A percentile compares a stretch with the other conserved stretches of the same genome.
phyloP scores from a whole-genome alignment of 2,113 vertebrate genomes.

The Trogon surrucura region DNA sequence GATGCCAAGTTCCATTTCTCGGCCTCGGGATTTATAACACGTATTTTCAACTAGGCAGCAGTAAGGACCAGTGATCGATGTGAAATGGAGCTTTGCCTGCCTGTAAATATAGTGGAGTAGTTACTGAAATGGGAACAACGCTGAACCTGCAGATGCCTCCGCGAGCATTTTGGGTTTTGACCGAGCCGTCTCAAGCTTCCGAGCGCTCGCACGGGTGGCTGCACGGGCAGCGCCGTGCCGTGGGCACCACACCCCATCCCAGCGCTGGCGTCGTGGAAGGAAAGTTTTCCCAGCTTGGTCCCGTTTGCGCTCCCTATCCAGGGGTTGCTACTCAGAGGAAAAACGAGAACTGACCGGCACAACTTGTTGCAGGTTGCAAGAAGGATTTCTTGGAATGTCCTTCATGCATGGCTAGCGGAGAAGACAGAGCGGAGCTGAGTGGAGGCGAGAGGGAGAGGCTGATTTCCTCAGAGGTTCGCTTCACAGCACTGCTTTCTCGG shows the following conservation, averaged over 20 bases:
- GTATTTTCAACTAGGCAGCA: neutral
- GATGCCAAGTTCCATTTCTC: neutral
- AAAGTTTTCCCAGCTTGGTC: neutral
- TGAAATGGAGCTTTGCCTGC: neutral
- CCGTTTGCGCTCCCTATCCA: neutral
- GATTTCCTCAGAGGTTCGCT: neutral
- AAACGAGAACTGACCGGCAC: neutral
- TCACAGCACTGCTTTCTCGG: neutral
- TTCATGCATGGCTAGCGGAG: neutral
- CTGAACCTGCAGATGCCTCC: neutral
- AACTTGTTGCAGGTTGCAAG: neutral
- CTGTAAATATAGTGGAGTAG: neutral
- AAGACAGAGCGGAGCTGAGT: neutral
- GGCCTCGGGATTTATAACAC: neutral
- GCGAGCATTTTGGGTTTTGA: accelerated
- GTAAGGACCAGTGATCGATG: neutral
- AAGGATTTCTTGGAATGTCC: neutral
- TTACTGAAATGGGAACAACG: neutral
- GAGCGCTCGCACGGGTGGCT: neutral
- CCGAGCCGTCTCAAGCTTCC: neutral
- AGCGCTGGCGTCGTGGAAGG: neutral
- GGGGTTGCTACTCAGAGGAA: neutral
- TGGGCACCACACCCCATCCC: neutral
- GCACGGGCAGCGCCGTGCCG: neutral
- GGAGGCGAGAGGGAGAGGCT: neutral